Base-by-base conservation (phyloP, 2,113 vertebrate species). In the Cebidichthys violaceus region DNA sequence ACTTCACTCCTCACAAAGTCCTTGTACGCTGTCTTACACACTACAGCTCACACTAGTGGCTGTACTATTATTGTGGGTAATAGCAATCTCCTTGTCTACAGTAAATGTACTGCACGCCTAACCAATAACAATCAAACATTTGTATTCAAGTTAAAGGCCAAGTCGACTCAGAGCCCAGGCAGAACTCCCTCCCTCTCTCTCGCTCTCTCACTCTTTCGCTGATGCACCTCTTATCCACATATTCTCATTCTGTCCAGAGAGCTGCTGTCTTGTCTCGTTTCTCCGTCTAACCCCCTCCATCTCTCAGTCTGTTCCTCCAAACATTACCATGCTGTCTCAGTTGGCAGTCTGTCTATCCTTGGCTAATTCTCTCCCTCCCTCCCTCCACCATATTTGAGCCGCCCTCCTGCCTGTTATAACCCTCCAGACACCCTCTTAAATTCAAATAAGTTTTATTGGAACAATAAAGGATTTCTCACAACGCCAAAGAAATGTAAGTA, bases 291-390 rank as follows among this genome's bases (percentile, higher is more conserved):
- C 90, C 86, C 88, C 91, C 87, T 86, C 89, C 86, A 90, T 91
- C 89, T 86, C 86, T 87, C 90, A 72, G 88, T 90, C 90, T 91
- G 90, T 88, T 93, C 93, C 92, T 88, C 87, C 83, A 90, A 83
- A 84, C 90, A 86, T 93, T 94, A 86, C 89, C 94, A 92, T 91
- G 89, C 88, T 84, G 85, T 92, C 91, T 91, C 81, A 73, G 86
- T 90, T 92, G 93, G 91, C 89, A 83, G 83, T 91, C 85, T 82
- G 90, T 93, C 89, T 86, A 84, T 92, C 86, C 87, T 84, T 80
- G 81, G 88, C 86, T 94, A 82, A 91, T 93, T 91, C 86, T n/a
- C 79, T 81, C 78, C 83, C 79, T 81, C 78, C 83, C 83, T 70
- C 84, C 84, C 70, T 65, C 70, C 75, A 83, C 87, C 82, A 82